phyloP scores from a whole-genome alignment of 2,888 invertebrate species.

The Amblyjoppa fuscipennis region DNA sequence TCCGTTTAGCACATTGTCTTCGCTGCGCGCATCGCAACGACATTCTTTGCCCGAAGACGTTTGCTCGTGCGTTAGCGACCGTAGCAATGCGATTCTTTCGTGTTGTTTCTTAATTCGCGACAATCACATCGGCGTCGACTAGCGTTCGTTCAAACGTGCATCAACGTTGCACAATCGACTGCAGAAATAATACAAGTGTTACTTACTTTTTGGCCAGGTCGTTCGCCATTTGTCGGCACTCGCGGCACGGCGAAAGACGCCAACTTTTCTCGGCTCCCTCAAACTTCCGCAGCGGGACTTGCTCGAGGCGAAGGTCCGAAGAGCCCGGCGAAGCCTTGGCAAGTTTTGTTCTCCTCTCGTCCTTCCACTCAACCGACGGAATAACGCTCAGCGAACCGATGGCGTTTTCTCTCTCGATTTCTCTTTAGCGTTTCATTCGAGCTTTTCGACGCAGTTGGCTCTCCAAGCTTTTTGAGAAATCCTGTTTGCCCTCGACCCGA shows the following conservation, averaged over 20 bases:
- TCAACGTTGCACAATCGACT: constrained; percentile 9
- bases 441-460: constrained; percentile 33
- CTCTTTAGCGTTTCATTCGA: constrained; percentile 22
- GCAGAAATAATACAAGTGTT: constrained; percentile 31
- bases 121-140: no score
- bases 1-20: background rate
- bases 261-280: constrained; percentile 45
- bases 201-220: constrained; percentile 69
- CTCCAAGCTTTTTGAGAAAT: constrained; percentile 36
- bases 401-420: constrained; percentile 15
- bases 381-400: constrained; percentile 30
- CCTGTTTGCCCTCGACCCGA: constrained; percentile 30
- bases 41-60: constrained; percentile 21
- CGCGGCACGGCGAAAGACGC: constrained; percentile 31
- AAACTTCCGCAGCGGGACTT: constrained; percentile 35
- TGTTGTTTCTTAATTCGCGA: no score
- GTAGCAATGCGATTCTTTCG: no score
- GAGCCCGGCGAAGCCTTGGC: constrained; percentile 36
- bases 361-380: background rate
- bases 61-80: constrained; percentile 1
- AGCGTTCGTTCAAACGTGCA: no score
- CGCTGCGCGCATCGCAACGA: background rate
- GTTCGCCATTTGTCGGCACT: constrained; percentile 69
- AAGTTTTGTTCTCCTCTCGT: constrained; percentile 18
- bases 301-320: constrained; percentile 37